Base-by-base conservation (phyloP, 2,888 invertebrate species). In the Cremastinae sp. region DNA sequence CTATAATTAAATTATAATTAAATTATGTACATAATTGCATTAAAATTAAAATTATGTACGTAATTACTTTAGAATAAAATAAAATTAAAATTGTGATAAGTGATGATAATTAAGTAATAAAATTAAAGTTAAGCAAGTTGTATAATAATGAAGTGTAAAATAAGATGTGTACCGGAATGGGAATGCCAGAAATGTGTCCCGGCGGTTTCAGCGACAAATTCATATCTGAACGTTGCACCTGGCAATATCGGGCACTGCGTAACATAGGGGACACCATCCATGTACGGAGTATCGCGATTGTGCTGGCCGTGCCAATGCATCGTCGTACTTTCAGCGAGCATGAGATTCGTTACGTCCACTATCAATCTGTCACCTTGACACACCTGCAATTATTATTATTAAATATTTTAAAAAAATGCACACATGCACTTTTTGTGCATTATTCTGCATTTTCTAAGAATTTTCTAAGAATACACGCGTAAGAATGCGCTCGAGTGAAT, bases 221-320 rank as follows among this genome's bases (percentile, higher is more conserved):
- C 92, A 81, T 96, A 96, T 66, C 94, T 92, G 86, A 96, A 96
- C 0, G 93, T 94, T 0, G 93, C 92, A 75, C 94, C 94, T 0
- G 96, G 95, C 3, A 91, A 90, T 64, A 97, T 95, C 0, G 96
- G 96, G 80, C 96, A 96, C 89, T 97, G 97, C 0, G 96, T 95
- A 7, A 97, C 93, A 78, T 93, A 94, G 0, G 97, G 96, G 0
- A 96, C 96, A 0, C 97, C 97, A 80, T 97, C 97, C 96, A 96
- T 96, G 86, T 95, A 96, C 0, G 96, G 96, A 0, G 94, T 94
- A 0, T 92, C 92, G 62, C 91, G 90, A 89, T 96, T 96, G 85
- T 96, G 96, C 84, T 95, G 93, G 0, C 98, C 97, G 85, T 98
- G 98, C 97, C 97, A 98, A 86, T 98, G 98, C 16, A 98, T 93